A percentile compares a stretch with the other conserved stretches of the same genome.
These are phyloP conservation scores for Xestia sexstrigata DNA, from an alignment of 2,888 invertebrate genomes.

Conservation along the genomic window DNA sequence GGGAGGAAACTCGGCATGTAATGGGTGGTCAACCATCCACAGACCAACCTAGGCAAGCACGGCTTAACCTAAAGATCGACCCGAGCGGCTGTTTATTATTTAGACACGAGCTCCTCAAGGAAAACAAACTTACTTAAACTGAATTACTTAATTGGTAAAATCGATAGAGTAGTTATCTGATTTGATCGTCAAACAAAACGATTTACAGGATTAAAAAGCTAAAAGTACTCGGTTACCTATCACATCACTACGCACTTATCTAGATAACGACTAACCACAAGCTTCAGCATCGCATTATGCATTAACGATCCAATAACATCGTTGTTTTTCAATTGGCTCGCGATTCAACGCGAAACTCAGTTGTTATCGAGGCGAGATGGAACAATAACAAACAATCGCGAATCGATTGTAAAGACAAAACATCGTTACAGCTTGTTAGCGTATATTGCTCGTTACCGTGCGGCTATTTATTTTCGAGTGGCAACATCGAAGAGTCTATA, in stretches of 20 bases:
- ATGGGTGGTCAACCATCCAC: too few species aligned
- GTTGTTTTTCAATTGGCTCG: conserved; percentile 64
- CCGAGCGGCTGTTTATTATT: too few species aligned
- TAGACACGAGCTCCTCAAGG: too few species aligned
- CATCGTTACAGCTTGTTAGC: conserved; percentile 87
- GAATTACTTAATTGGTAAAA: not conserved
- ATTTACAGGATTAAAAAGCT: not conserved
- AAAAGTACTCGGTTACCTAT: not conserved
- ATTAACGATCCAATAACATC: conserved; percentile 63
- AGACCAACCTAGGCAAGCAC: too few species aligned
- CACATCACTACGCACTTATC: not conserved
- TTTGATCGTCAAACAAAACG: not conserved
- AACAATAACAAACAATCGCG: conserved; percentile 81
- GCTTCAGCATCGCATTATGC: conserved; percentile 33
- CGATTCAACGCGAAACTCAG: conserved; percentile 71
- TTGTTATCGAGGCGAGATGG: conserved; percentile 72
- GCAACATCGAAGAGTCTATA: conserved; percentile 89
- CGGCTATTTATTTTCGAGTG: conserved; percentile 89
- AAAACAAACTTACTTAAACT: not conserved
- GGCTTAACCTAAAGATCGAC: too few species aligned
- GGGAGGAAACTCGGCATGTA: too few species aligned
- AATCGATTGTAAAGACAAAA: conserved; percentile 85
- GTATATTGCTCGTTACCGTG: conserved; percentile 87
- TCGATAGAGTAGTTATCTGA: not conserved
- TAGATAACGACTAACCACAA: not conserved